phyloP scores from a whole-genome alignment of 2,888 invertebrate genomes.

The Imbricaverruca yamaguchii region DNA sequence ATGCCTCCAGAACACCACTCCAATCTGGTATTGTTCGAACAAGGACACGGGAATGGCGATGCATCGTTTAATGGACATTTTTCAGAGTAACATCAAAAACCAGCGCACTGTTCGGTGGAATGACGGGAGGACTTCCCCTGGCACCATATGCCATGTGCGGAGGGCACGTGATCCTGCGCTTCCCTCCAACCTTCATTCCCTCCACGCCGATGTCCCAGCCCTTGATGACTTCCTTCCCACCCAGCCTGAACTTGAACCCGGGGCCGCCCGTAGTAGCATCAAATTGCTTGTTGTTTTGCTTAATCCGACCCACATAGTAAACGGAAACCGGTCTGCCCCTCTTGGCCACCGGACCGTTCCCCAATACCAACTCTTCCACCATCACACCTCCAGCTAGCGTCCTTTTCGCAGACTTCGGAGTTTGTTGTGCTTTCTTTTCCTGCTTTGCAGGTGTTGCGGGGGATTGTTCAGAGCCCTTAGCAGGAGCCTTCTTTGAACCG shows the following conservation, averaged over 20 bases:
- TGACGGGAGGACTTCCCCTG: conserved; percentile 62
- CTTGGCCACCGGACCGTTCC: conserved; percentile 70
- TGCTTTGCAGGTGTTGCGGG: conserved; percentile 32
- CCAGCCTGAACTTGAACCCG: conserved; percentile 77
- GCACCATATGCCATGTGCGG: conserved; percentile 65
- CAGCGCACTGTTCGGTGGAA: conserved; percentile 79
- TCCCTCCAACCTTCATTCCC: conserved; percentile 92
- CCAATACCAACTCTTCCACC: conserved; percentile 69
- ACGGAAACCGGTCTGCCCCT: conserved; percentile 57
- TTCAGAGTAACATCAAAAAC: conserved; percentile 63
- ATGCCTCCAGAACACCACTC: too few relatives aligned
- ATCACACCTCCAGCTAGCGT: conserved; percentile 61
- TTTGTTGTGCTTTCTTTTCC: conserved; percentile 1
- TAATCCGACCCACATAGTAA: conserved; percentile 76
- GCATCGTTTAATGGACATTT: not conserved
- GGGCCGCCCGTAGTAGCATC: conserved; percentile 66
- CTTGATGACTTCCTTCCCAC: conserved; percentile 76
- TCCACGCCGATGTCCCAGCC: conserved; percentile 84
- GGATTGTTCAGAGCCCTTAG: conserved; percentile 36
- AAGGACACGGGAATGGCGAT: too few relatives aligned
- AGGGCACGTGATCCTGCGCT: conserved; percentile 74
- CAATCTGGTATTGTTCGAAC: too few relatives aligned
- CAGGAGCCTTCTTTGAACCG: not conserved
- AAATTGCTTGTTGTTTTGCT: conserved; percentile 75
- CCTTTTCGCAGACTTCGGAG: conserved; percentile 27